phyloP scores from a whole-genome alignment of 1,140 invertebrate species.

The Sycobia sp. region DNA sequence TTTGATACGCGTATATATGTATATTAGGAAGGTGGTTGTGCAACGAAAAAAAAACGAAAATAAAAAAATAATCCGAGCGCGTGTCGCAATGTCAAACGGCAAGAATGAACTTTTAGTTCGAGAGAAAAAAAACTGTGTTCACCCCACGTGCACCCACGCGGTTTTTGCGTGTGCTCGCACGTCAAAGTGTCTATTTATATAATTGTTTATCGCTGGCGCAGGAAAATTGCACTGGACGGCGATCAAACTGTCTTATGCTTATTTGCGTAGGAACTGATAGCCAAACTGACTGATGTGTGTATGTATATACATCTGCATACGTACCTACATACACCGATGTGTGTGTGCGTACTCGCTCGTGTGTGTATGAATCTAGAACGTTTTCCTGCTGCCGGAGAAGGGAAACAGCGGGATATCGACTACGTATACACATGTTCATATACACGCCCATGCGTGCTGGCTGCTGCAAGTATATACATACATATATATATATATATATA shows the following conservation, averaged over 20 bases:
- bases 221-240: not conserved
- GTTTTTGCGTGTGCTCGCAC: not conserved
- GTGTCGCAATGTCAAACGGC: not conserved
- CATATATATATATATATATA: too few relatives aligned
- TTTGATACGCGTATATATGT: too few relatives aligned
- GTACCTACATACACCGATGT: too few relatives aligned
- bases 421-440: too few relatives aligned
- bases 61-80: not conserved
- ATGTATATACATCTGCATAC: too few relatives aligned
- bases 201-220: conserved; percentile 18
- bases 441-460: too few relatives aligned
- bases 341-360: not conserved
- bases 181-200: conserved; percentile 6
- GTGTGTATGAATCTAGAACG: conserved; percentile 9
- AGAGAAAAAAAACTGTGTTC: too few relatives aligned
- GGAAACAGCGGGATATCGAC: not conserved
- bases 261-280: conserved; percentile 25
- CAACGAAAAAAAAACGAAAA: too few relatives aligned
- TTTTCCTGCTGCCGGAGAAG: conserved; percentile 17
- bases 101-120: not conserved
- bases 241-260: conserved; percentile 2
- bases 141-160: not conserved
- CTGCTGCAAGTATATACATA: too few relatives aligned
- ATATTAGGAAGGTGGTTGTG: too few relatives aligned
- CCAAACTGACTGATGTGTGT: too few relatives aligned